Base-by-base conservation (phyloP, 2,888 invertebrate species). In the Chironomus riparius region DNA sequence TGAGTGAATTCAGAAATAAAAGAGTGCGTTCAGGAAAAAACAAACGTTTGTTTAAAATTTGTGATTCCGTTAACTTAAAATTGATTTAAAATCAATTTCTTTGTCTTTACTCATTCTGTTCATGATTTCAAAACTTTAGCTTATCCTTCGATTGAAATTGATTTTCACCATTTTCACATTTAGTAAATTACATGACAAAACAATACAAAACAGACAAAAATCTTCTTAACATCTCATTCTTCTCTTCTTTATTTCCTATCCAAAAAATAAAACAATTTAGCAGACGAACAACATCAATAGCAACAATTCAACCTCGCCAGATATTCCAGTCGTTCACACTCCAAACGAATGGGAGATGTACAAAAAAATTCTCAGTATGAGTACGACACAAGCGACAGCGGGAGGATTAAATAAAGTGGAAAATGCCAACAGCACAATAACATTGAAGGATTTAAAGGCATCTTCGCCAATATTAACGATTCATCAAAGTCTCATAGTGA, bases 281-380 rank as follows among this genome's bases (percentile, higher is more conserved):
- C 38, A 38, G 38, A 38, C 38, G 10, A 38, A 38, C 38, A 38
- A 10, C 38, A 38, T 38, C 38, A 38, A 4, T 5, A 50, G 50
- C 50, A 50, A 15, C 15, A 50, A 18, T 15, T 21, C 72, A 28
- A 12, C 50, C 10, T 22, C 71, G 48, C 70, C 24, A 48, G 56
- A 71, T n/a, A 56, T 71, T 56, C 71, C 71, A 21, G 56, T 47
- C n/a, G 47, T 71, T 56, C 50, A 72, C 18, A n/a, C 72, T 22
- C 13, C 47, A 5, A 65, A 13, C n/a, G 65, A 74, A 13, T 74
- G 74, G 74, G 74, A 74, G 24, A 65, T 68, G 65, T 74, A 74
- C 22, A 74, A 74, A 68, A 74, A 74, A 62, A 74, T 68, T 48
- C 74, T 74, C 15, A 47, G 61, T 61, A 28, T 65, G 13, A 74